Base-by-base conservation (phyloP, 2,888 invertebrate genomes). In the Allygus modestus region DNA sequence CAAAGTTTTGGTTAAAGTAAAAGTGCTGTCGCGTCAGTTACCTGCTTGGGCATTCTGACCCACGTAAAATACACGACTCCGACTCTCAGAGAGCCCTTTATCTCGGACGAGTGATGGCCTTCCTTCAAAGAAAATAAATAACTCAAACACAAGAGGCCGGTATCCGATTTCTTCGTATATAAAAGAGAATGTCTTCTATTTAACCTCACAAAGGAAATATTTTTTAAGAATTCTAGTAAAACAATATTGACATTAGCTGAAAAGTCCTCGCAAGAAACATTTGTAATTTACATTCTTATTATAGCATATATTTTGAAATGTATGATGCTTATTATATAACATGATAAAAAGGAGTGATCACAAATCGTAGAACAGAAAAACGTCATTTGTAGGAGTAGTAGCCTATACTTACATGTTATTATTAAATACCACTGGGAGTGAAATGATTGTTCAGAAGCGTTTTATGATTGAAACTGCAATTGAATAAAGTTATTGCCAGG, bases 21-120 rank as follows among this genome's bases (percentile, higher is more conserved):
- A 65, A 65, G 31, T 12, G 28, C 28, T 17, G 28, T 58, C 58
- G 65, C 20, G 65, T 65, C 65, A 65, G 31, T 7, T 15, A 5
- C 65, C 65, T 65, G 65, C 65, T 65, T 65, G 31, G 9, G 17
- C 65, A 65, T 65, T 65, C 65, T 28, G 65, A 65, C 65, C 65
- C 65, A 65, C 65, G 65, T 65, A 65, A 65, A 65, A 65, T 31
- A 65, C 65, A 65, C 28, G 65, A 31, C 65, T 65, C 15, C 31
- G 58, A 26, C 28, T 65, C 28, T 65, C 65, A 12, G 28, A 65
- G 20, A 12, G 65, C 17, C 31, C 28, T 65, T 65, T 65, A 65
- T 65, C 65, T 31, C 23, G 65, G 28, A 20, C 65, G 31, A 65
- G 65, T 15, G 65, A 12, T 28, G 58, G 54, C 23, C 5, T 46